Evolutionary conservation across 1,140 invertebrate species (phyloP).

Genomic region (Megathymus violae): DNA sequence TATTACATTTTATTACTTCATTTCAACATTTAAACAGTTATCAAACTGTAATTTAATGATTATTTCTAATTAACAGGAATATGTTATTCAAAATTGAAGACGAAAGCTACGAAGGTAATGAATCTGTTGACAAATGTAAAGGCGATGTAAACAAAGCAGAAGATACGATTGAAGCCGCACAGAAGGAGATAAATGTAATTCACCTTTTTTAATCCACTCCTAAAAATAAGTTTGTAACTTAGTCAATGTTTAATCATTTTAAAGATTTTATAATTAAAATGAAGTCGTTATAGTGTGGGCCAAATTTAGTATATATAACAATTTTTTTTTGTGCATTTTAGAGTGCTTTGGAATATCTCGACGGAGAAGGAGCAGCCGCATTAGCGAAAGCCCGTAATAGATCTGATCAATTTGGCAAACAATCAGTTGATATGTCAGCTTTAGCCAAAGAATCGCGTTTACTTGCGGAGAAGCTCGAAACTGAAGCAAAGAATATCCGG

Average conservation of each 20-base stretch:
- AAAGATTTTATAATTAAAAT: too few relatives aligned
- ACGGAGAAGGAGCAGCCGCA: conserved; percentile 91
- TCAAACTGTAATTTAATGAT: too few relatives aligned
- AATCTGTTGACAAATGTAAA: conserved; percentile 86
- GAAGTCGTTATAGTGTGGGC: too few relatives aligned
- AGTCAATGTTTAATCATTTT: too few relatives aligned
- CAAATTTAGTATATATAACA: too few relatives aligned
- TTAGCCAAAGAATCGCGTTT: conserved; percentile 94
- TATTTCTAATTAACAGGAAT: too few relatives aligned
- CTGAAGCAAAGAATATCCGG: conserved; percentile 91
- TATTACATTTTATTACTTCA: too few relatives aligned
- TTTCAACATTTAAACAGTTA: too few relatives aligned
- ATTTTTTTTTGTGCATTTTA: conserved; percentile 52
- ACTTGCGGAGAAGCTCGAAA: conserved; percentile 90
- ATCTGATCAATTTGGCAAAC: conserved; percentile 94
- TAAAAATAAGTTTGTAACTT: conserved; percentile 15
- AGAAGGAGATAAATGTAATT: conserved; percentile 86
- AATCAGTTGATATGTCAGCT: conserved; percentile 95
- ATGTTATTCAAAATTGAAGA: conserved; percentile 86
- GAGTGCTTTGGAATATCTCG: conserved; percentile 89
- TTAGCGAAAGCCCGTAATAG: conserved; percentile 91
- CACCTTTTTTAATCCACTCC: conserved; percentile 3
- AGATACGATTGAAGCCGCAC: conserved; percentile 88
- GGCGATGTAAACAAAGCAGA: conserved; percentile 90
- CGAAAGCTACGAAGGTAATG: conserved; percentile 85